Conservation (phyloP, 2,113 vertebrate genomes). For the Epinephelus cyanopodus region DNA sequence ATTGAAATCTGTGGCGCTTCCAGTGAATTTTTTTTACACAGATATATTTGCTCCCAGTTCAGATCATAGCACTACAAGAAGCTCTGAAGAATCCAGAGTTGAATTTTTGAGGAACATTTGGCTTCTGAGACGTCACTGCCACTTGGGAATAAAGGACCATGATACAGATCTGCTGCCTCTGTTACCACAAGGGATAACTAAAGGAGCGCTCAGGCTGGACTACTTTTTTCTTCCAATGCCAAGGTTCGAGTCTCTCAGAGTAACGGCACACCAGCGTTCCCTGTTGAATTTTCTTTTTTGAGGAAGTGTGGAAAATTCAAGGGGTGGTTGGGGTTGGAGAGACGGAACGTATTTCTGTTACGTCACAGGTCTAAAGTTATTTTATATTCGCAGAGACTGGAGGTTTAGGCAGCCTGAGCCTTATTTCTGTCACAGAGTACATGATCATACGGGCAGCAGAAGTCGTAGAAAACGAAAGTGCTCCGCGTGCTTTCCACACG, state of each 20-base stretch:
- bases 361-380: not conserved
- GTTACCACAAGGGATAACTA: conserved; percentile 49
- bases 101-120: not conserved
- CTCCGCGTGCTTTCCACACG: not conserved
- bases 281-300: not conserved
- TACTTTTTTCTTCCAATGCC: conserved; percentile 28
- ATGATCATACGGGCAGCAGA: not conserved
- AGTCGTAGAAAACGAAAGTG: not conserved
- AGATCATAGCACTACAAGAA: not conserved
- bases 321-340: not conserved
- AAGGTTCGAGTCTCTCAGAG: conserved; percentile 11
- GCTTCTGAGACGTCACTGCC: conserved; percentile 68
- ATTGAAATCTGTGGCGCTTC: conserved; percentile 37
- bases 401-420: conserved; percentile 25
- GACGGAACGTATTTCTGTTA: not conserved
- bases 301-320: not conserved
- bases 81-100: conserved; percentile 1
- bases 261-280: not conserved
- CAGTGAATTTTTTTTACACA: conserved; percentile 44
- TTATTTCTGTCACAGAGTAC: not conserved
- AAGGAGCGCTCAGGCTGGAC: conserved; percentile 44
- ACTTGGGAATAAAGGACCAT: conserved; percentile 61
- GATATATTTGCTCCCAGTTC: conserved; percentile 12
- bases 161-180: conserved; percentile 51
- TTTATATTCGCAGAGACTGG: conserved; percentile 3